Base-by-base conservation (phyloP, 2,113 vertebrate genomes). In the Carassius carassius region DNA sequence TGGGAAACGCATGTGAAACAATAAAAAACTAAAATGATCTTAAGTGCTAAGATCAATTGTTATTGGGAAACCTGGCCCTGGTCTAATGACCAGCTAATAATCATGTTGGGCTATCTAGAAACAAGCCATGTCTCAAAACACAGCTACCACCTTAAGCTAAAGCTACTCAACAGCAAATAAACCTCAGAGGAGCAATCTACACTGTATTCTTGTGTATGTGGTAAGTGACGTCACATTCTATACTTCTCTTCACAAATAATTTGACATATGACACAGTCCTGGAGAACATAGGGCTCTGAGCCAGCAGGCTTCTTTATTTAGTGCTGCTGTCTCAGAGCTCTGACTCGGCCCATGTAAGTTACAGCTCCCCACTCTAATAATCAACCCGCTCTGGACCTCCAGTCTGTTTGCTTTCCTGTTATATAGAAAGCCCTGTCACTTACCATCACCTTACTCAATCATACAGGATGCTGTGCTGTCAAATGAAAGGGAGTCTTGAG, bases 231-330 rank as follows among this genome's bases (percentile, higher is more conserved):
- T 69, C 63, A 82, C 29, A 72, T 60, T 77, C 29, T 35, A 41
- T 63, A 69, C 41, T 47, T 37, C 65, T 82, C 51, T 56, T 73
- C 32, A 56, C 49, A 54, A 82, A 35, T 72, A 82, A 82, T 82
- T 56, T 72, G 81, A 82, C 49, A 41, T 25, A 32, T 82, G 67
- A 41, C 80, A 72, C 81, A 82, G 37, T 82, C 29, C 49, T 56
- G 47, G 47, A 9, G 47, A 82, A 82, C 4, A 8, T 32, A 82
- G 65, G 49, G 19, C 7, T 58, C 17, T 0, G 10, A 58, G 75
- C 14, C 51, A 78, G 32, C 23, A 4, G 37, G 78, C 32, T 58
- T 37, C 81, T 82, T 72, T 82, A 82, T 82, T 82, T 25, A 72
- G 32, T 78, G 76, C 76, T 54, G 74, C 41, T 72, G 65, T 72